Base-by-base conservation (phyloP, 2,888 invertebrate genomes). In the Dinocampus coccinellae region DNA sequence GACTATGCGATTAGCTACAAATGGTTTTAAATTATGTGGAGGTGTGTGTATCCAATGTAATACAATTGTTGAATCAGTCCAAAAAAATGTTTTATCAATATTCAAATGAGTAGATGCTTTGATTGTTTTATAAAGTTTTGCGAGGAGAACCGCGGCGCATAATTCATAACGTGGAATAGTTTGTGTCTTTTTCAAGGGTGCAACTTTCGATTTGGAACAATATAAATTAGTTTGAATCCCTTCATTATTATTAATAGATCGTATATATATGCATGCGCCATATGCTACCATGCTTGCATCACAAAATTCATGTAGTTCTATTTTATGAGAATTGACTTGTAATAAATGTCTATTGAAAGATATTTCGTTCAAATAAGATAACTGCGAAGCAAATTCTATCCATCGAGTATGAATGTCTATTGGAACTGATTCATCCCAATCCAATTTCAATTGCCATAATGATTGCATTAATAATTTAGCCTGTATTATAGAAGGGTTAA, bases 401-500 rank as follows among this genome's bases (percentile, higher is more conserved):
- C 77, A 79, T 20, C 52, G 66, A 9, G 71, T 62, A n/a, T 77
- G 63, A 3, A 78, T 39, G 9, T 72, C 62, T 0, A 1, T 26
- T 0, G 77, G 79, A 3, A 77, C 24, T 10, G 78, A 75, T 57
- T 79, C 78, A 52, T 78, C 76, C 77, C 78, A 78, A 20, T 75
- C 73, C 0, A 77, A 11, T 55, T 77, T 78, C 7, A 67, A 13
- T 67, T 66, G 42, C 80, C 80, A 81, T 0, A 77, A 52, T 7
- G 57, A 24, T 69, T 79, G 80, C 73, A 79, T 76, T 0, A 79
- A 70, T 0, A 72, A 29, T 66, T 80, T 80, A 1, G 77, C 78
- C 7, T 61, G 53, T 0, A 77, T 62, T 3, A 80, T 73, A 0
- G 78, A 65, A 26, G 78, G 80, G 6, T 76, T 73, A 1, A 79